Base-by-base conservation (phyloP, 2,888 invertebrate genomes). In the Branchinecta sandiegonensis region DNA sequence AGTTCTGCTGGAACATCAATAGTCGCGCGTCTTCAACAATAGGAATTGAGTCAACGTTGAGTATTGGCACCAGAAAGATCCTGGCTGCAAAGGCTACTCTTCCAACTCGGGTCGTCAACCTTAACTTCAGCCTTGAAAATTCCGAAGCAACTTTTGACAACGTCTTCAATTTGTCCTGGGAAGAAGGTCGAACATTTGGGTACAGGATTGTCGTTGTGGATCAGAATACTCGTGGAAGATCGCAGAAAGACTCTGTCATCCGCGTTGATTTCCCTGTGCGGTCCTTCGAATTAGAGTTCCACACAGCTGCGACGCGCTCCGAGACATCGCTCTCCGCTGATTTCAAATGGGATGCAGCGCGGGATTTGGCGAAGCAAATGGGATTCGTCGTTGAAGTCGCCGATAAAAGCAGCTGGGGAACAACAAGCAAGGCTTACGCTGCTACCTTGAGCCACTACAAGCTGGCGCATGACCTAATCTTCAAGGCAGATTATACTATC, bases 281-380 rank as follows among this genome's bases (percentile, higher is more conserved):
- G 65, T 72, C 74, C 5, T 71, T 76, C 14, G 70, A 73, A 65
- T 64, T 74, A 10, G 70, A 72, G 11, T 67, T 67, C 10, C 68
- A 69, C 10, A 67, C 67, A 14, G 67, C 68, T 9, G 68, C 70
- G 13, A 68, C 70, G 2, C 70, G 71, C 23, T 67, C 70, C 8
- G 65, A 50, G 46, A 65, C 67, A 7, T 47, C 69, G 12, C 48
- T 56, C 13, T 46, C 14, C 8, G 47, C 50, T 10, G 71, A 72
- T 10, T 71, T 76, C n/a, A 71, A 73, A 47, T 76, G 76, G 76
- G 75, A 76, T 70, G 74, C 73, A 1, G 67, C 70, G 10, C 64
- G 70, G 13, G 72, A 75, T 69, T 68, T 69, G 8, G 70, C 37
- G 56, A 75, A 75, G 68, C 68, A 69, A n/a, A 65, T 75, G 8